Evolutionary conservation across 2,797 vertebrate genomes (phyloP).

Genomic region (Thaleichthys pacificus): DNA sequence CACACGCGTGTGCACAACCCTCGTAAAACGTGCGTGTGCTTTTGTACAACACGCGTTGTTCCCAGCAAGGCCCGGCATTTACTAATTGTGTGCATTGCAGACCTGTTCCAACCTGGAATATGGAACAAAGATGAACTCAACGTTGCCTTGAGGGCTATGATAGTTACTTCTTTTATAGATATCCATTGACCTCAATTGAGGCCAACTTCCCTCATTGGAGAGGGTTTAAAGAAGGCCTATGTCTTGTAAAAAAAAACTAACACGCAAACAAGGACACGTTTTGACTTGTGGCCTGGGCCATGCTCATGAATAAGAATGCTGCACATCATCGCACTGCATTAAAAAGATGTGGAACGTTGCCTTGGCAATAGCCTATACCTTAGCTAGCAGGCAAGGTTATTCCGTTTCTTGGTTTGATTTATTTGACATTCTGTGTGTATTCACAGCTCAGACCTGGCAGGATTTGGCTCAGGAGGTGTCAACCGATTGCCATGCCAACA

Average conservation of each 20-base stretch:
- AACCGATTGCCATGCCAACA: not conserved
- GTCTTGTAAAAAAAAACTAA: not conserved
- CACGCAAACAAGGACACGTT: constrained; percentile 44
- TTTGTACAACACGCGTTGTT: not conserved
- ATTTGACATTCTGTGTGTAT: not conserved
- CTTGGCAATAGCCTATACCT: not conserved
- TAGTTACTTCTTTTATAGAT: constrained; percentile 27
- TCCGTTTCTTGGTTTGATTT: not conserved
- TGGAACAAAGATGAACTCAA: constrained; percentile 28
- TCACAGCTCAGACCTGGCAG: not conserved
- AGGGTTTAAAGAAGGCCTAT: constrained; percentile 32
- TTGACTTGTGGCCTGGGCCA: constrained; percentile 49
- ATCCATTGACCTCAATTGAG: constrained; percentile 43
- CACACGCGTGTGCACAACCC: constrained; percentile 5
- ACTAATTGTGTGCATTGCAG: constrained; percentile 23
- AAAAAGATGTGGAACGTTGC: not conserved
- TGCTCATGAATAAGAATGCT: constrained; percentile 14
- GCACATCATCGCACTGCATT: not conserved
- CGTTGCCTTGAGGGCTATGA: constrained; percentile 22
- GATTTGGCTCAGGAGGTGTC: not conserved
- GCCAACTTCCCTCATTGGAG: constrained; percentile 29
- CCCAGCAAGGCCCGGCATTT: not conserved
- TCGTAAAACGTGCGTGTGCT: not conserved
- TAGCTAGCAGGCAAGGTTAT: not conserved
- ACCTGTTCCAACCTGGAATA: constrained; percentile 29